phyloP scores from a whole-genome alignment of 2,113 vertebrate species.

The Hiodon tergisus region DNA sequence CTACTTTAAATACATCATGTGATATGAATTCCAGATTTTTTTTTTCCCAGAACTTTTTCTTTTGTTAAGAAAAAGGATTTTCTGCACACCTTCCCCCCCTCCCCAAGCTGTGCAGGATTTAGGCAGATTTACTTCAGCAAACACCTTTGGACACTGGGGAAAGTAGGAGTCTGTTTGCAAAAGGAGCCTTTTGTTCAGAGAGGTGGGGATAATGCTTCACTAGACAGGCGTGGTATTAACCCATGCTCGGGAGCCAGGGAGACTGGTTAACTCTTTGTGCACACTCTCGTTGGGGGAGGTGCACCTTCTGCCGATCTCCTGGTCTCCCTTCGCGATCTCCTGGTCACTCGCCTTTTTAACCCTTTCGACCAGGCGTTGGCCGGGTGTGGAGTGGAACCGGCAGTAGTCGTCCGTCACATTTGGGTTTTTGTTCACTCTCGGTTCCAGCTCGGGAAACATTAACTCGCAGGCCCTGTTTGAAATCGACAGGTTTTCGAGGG shows the following conservation, averaged over 20 bases:
- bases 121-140: conserved; percentile 92
- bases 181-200: conserved; percentile 83
- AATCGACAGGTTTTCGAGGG: no score
- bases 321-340: neutral
- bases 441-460: no score
- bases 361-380: neutral
- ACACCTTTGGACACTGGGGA: conserved; percentile 84
- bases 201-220: conserved; percentile 79
- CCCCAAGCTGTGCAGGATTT: conserved; percentile 82
- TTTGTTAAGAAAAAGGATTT: conserved; percentile 72
- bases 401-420: neutral
- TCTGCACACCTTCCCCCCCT: conserved; percentile 68
- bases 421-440: no score
- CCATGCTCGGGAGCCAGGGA: conserved; percentile 65
- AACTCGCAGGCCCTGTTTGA: no score
- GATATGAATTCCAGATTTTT: conserved; percentile 82
- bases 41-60: conserved; percentile 60
- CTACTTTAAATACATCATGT: conserved; percentile 77
- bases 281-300: conserved; percentile 27
- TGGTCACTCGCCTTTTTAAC: neutral
- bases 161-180: conserved; percentile 74
- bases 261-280: conserved; percentile 73
- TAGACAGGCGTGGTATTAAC: conserved; percentile 83
- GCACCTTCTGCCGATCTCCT: neutral
- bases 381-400: neutral